Conservation (phyloP, 2,888 invertebrate species). For the Metalampra italica region DNA sequence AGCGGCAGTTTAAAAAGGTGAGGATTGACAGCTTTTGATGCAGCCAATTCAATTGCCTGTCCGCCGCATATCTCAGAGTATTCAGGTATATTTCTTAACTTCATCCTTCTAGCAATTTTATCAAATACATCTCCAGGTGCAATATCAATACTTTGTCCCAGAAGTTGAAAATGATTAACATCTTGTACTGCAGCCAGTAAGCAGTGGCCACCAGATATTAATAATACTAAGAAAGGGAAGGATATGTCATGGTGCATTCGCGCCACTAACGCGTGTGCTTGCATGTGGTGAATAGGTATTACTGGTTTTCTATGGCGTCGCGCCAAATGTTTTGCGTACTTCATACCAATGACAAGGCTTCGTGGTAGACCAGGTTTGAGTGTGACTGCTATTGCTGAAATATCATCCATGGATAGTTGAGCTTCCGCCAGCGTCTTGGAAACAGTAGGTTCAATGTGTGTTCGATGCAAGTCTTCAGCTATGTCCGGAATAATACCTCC, state of each 20-base stretch:
- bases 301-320: conserved; percentile 85
- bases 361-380: conserved; percentile 90
- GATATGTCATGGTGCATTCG: conserved; percentile 85
- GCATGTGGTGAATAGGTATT: conserved; percentile 99
- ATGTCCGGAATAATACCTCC: conserved; percentile 96
- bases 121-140: conserved; percentile 97
- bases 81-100: conserved; percentile 87
- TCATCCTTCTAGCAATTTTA: conserved; percentile 92
- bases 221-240: conserved; percentile 93
- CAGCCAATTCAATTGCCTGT: conserved; percentile 90
- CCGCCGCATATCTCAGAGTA: conserved; percentile 90
- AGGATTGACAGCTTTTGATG: conserved; percentile 82
- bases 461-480: conserved; percentile 89
- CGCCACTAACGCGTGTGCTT: conserved; percentile 96
- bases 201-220: conserved; percentile 97
- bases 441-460: conserved; percentile 87
- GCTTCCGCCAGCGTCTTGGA: conserved; percentile 82
- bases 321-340: conserved; percentile 89
- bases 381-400: conserved; percentile 94
- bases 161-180: conserved; percentile 86
- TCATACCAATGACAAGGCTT: conserved; percentile 88
- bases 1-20: conserved; percentile 82
- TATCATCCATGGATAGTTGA: conserved; percentile 79
- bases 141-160: conserved; percentile 90
- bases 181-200: conserved; percentile 86